These are phyloP conservation scores for Silurus asotus DNA, from an alignment of 2,113 vertebrate genomes.

Conservation along the genomic window DNA sequence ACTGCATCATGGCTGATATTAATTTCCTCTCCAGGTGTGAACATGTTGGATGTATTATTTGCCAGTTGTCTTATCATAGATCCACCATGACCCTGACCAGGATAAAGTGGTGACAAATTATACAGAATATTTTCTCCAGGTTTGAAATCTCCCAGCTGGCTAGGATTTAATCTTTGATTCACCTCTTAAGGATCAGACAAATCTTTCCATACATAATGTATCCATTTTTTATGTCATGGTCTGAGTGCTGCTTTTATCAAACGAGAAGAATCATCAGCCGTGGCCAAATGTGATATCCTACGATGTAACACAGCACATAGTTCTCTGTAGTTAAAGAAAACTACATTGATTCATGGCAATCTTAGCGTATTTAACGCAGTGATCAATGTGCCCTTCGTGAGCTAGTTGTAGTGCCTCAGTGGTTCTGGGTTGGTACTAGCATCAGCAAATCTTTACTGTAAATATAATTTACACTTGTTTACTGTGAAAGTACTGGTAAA, in stretches of 20 bases:
- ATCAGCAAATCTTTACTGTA: neutral
- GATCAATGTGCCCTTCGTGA: neutral
- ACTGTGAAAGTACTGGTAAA: neutral
- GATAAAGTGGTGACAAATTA: too few relatives aligned
- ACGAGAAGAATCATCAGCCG: constrained; percentile 73
- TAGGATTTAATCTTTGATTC: constrained; percentile 8
- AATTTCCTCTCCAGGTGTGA: too few relatives aligned
- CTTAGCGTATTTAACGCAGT: neutral
- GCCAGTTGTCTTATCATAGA: too few relatives aligned
- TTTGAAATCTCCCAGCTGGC: neutral
- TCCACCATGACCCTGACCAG: too few relatives aligned
- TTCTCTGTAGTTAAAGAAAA: constrained; percentile 71
- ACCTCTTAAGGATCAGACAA: neutral
- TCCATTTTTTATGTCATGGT: constrained; percentile 63
- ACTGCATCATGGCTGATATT: too few relatives aligned
- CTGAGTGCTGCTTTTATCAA: constrained; percentile 74
- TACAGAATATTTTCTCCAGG: constrained; percentile 3
- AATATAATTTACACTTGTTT: neutral
- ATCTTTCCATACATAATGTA: constrained; percentile 12
- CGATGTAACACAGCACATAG: constrained; percentile 70
- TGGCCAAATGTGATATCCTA: constrained; percentile 76
- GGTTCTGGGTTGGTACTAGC: neutral
- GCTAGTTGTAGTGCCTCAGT: neutral
- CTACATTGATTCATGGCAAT: constrained; percentile 56
- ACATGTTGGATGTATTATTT: too few relatives aligned